Conservation (phyloP, 2,113 vertebrate genomes). For the Psittacula cyanocephala region DNA sequence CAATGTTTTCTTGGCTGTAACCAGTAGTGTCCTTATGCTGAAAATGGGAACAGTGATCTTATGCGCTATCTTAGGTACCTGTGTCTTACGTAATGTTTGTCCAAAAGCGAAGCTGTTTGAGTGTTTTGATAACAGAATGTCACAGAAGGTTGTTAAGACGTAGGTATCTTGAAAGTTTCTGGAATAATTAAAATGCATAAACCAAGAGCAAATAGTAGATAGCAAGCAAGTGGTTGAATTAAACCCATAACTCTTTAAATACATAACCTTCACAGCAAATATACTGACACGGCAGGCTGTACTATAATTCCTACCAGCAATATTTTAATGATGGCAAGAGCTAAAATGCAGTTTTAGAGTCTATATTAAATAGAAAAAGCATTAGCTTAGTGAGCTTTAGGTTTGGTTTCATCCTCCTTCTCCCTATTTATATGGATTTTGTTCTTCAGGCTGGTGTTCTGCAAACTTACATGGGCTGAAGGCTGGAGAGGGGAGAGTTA, state of each 20-base stretch:
- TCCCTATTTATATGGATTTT: background rate
- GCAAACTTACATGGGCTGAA: background rate
- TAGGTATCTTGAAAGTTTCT: constrained; percentile 51
- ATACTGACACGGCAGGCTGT: constrained; percentile 40
- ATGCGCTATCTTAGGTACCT: background rate
- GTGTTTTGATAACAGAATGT: constrained; percentile 47
- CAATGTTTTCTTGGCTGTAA: background rate
- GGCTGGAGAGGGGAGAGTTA: accelerated
- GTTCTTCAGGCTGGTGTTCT: background rate
- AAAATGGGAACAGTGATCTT: background rate
- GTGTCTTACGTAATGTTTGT: background rate
- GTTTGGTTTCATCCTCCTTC: background rate
- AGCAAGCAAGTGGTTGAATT: constrained; percentile 67
- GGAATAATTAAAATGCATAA: constrained; percentile 71
- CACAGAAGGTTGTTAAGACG: constrained; percentile 63
- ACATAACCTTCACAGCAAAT: constrained; percentile 54
- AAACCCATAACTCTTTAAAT: constrained; percentile 67
- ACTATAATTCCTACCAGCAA: background rate
- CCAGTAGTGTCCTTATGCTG: background rate
- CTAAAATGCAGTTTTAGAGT: background rate
- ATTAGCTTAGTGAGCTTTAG: background rate
- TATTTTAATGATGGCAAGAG: background rate
- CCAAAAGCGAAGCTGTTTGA: constrained; percentile 18
- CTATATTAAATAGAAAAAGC: background rate
- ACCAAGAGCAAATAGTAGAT: constrained; percentile 64